Evolutionary conservation across 2,888 invertebrate species (phyloP), one percentile per base, ranked within the genome.

Genomic region (Apodemia duryi): DNA sequence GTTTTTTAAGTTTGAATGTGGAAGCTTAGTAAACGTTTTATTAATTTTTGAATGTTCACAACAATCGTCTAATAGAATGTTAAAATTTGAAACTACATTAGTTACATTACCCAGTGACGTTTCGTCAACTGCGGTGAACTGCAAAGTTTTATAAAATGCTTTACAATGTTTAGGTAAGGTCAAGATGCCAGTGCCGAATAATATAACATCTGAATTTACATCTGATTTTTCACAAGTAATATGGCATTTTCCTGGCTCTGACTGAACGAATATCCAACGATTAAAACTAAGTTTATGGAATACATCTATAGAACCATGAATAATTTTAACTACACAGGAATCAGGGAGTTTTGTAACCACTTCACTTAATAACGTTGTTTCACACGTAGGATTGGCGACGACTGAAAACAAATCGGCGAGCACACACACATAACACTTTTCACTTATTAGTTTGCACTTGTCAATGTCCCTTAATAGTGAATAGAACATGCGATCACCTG

Each of bases 371-470:
- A 61, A 41, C 38, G 29, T 41, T 13, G 62, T 62, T 62, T 62
- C 62, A 62, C 62, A 62, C 29, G 46, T 62, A 41, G 61, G 43
- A 21, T 61, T 61, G 41, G 61, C 62, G 13, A 62, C 46, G 43
- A 62, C 62, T 41, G 43, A 43, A 46, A 29, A 62, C 41, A 62
- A 41, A 29, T 61, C 28, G 21, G 38, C 38, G 21, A 61, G 43
- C 61, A 21, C 61, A 61, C 61, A 21, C 61, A 61, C 61, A 41
- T 46, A 49, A 38, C 62, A 62, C 49, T 62, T 62, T 62, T 62
- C 49, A 62, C 62, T 49, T 11, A 62, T 62, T 13, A 49, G 9
- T 62, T 62, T 49, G 10, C 49, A 62, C 29, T 62, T 38, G 49
- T 62, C 62, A 32, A 62, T 46, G 13, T 32, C 21, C 29, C 43